These are phyloP conservation scores for Sphenodon punctatus DNA, from an alignment of 2,797 vertebrate genomes.

Conservation along the genomic window DNA sequence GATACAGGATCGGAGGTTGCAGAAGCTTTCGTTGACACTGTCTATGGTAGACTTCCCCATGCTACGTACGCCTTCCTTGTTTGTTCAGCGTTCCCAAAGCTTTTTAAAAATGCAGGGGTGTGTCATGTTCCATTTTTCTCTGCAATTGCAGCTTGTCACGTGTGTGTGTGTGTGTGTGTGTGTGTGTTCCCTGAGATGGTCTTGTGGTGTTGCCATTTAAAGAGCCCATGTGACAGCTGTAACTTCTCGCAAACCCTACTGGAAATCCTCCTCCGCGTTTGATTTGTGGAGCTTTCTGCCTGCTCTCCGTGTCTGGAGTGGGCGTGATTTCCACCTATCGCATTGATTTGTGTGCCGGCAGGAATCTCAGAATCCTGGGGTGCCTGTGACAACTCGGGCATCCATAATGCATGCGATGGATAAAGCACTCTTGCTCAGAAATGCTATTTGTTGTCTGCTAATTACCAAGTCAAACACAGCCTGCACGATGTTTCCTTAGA, in stretches of 20 bases:
- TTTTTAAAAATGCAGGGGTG: slow-evolving; percentile 21
- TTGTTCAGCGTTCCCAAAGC: slow-evolving; percentile 2
- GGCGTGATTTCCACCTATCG: background rate
- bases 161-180: background rate
- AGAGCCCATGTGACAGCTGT: background rate
- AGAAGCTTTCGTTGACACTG: background rate
- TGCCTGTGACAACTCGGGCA: background rate
- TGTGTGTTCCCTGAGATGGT: background rate
- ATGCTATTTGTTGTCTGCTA: slow-evolving; percentile 1
- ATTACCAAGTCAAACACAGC: slow-evolving; percentile 16
- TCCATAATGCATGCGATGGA: slow-evolving; percentile 5
- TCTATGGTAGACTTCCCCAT: background rate
- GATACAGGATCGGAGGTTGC: background rate
- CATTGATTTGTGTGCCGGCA: background rate
- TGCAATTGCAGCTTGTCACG: background rate
- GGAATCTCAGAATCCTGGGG: background rate
- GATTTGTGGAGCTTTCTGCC: background rate
- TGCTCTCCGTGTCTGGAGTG: background rate
- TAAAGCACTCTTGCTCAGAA: background rate
- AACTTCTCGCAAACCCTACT: background rate
- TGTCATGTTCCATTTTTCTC: slow-evolving; percentile 9
- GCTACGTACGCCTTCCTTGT: background rate
- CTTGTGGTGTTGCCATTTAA: slow-evolving; percentile 8
- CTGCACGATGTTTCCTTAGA: background rate
- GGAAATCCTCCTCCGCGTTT: background rate